Evolutionary conservation across 1,140 invertebrate species (phyloP).

Genomic region (Drosophila tropicalis): DNA sequence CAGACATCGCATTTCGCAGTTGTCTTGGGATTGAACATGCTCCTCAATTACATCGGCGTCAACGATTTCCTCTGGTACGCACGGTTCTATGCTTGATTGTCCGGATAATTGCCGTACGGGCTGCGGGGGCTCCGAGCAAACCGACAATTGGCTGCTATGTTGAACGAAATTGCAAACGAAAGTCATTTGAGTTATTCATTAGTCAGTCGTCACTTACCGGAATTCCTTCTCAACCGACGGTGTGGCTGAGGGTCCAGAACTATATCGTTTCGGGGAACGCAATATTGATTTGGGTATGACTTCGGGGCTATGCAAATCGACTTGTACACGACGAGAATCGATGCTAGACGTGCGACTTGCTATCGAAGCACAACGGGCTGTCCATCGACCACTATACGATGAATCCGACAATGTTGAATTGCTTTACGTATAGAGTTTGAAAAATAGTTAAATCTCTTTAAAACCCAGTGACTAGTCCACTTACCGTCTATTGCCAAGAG

Average conservation of each 20-base stretch:
- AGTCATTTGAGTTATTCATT: neutral
- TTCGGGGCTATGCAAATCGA: slow-evolving; percentile 80
- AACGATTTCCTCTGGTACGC: slow-evolving; percentile 71
- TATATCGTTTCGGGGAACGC: slow-evolving; percentile 75
- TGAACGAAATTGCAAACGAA: neutral
- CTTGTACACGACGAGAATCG: slow-evolving; percentile 76
- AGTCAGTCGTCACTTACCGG: slow-evolving; percentile 43
- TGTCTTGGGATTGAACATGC: slow-evolving; percentile 43
- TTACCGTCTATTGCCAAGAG: slow-evolving; percentile 74
- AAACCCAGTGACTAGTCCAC: neutral
- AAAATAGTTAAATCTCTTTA: too few relatives aligned
- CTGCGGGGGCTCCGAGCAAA: slow-evolving; percentile 79
- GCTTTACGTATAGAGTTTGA: slow-evolving; percentile 20
- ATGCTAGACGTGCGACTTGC: slow-evolving; percentile 81
- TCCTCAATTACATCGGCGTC: slow-evolving; percentile 60
- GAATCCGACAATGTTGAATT: slow-evolving; percentile 82
- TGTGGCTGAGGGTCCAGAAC: slow-evolving; percentile 76
- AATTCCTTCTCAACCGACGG: slow-evolving; percentile 81
- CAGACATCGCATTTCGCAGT: slow-evolving; percentile 40
- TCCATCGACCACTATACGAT: slow-evolving; percentile 81
- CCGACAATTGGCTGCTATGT: slow-evolving; percentile 69
- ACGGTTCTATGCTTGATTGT: slow-evolving; percentile 80
- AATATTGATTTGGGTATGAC: slow-evolving; percentile 74
- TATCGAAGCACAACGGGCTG: slow-evolving; percentile 72
- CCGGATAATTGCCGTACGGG: slow-evolving; percentile 80